A percentile compares a stretch with the other conserved stretches of the same genome.
These are phyloP conservation scores for Drosophila meridionalis DNA, from an alignment of 2,888 invertebrate genomes.

Conservation along the genomic window DNA sequence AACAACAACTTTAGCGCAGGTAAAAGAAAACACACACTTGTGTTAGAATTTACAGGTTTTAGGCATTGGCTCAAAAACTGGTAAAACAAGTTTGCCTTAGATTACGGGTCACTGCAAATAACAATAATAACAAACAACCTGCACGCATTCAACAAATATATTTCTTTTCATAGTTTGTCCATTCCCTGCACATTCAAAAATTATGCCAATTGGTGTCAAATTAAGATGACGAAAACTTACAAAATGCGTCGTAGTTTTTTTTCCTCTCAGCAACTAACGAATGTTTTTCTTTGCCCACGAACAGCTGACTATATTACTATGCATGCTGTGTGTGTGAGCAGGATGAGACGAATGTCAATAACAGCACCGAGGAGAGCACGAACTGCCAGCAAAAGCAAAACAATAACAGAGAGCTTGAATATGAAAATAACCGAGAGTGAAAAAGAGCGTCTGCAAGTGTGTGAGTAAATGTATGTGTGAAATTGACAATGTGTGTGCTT, in stretches of 20 bases:
- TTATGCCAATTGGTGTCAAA: conserved; percentile 34
- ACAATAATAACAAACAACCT: conserved; percentile 66
- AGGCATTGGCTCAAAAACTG: conserved; percentile 65
- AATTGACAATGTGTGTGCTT: background rate
- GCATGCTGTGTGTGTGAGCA: conserved; percentile 42
- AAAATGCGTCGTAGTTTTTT: conserved; percentile 51
- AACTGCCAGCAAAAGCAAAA: conserved; percentile 71
- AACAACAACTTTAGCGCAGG: conserved; percentile 52
- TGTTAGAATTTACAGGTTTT: conserved; percentile 60
- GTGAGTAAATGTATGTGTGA: conserved; percentile 9
- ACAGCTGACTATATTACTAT: conserved; percentile 67
- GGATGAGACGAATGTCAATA: conserved; percentile 50
- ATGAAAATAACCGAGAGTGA: conserved; percentile 46
- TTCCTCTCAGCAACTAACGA: conserved; percentile 19
- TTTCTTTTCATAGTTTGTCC: conserved; percentile 33
- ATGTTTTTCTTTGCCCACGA: conserved; percentile 29
- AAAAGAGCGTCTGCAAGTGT: conserved; percentile 15
- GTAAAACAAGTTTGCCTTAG: conserved; percentile 72
- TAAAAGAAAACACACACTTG: conserved; percentile 56
- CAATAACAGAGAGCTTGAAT: conserved; percentile 71
- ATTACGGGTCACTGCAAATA: conserved; percentile 63
- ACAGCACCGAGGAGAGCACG: conserved; percentile 28
- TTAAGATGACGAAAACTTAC: conserved; percentile 34
- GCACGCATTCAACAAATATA: conserved; percentile 32
- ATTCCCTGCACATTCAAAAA: conserved; percentile 14